Conservation (phyloP, 2,797 vertebrate species). For the Myripristis jacobus region DNA sequence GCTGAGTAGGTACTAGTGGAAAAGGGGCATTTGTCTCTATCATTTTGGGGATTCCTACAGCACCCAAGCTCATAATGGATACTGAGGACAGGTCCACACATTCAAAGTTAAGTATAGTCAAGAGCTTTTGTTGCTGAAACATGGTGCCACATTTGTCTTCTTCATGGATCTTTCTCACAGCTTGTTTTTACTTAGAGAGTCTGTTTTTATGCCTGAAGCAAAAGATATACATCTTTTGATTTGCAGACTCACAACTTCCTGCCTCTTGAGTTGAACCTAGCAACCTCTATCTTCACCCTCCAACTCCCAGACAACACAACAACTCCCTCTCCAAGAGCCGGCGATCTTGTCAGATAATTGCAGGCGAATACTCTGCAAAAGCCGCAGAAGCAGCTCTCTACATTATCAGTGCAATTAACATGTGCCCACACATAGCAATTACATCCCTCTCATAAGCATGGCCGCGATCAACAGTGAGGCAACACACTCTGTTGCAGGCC, state of each 20-base stretch:
- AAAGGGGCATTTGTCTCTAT: background rate
- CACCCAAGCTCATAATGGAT: background rate
- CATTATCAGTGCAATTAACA: conserved; percentile 61
- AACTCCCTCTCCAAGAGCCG: conserved; percentile 17
- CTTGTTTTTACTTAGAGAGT: conserved; percentile 39
- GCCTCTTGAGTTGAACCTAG: conserved; percentile 41
- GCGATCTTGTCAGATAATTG: conserved; percentile 64
- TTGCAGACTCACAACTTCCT: conserved; percentile 46
- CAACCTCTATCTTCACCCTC: conserved; percentile 38
- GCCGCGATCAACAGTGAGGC: conserved; percentile 36
- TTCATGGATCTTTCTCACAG: conserved; percentile 17
- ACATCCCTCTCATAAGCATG: conserved; percentile 39
- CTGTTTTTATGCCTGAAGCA: conserved; percentile 17
- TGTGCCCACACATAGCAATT: conserved; percentile 61
- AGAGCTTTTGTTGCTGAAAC: conserved; percentile 25
- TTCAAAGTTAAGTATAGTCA: conserved; percentile 18
- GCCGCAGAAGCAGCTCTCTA: conserved; percentile 28
- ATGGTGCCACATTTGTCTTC: conserved; percentile 16
- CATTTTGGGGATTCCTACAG: background rate
- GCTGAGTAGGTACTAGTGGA: no score
- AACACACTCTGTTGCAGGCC: conserved; percentile 23
- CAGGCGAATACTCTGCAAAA: conserved; percentile 32
- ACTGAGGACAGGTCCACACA: conserved; percentile 7
- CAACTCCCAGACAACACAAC: conserved; percentile 26
- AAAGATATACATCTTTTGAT: conserved; percentile 60